Base-by-base conservation (phyloP, 2,888 invertebrate species). In the Junonia oenone region DNA sequence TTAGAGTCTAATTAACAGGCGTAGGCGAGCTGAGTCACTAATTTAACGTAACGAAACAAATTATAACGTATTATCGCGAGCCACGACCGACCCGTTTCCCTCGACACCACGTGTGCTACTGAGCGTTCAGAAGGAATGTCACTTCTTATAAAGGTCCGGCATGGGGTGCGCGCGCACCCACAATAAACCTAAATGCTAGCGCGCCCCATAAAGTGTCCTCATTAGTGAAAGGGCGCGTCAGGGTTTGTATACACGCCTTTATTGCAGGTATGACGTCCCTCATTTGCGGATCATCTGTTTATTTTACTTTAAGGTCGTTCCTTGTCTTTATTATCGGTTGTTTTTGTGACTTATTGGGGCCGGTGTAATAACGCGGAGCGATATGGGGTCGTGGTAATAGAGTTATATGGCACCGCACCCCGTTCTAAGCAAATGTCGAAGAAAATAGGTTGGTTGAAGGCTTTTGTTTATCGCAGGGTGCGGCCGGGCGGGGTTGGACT, bases 211-310 rank as follows among this genome's bases (percentile, higher is more conserved):
- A 87, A 87, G 75, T 76, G 81, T 74, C 82, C 87, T 86, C 88
- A 87, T 89, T 89, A 89, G 83, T 70, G 76, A 82, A 82, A 85
- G 87, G 88, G 85, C 83, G 85, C 78, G 81, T 61, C 81, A 62
- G 66, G 72, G 75, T 76, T 74, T 81, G 78, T 78, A 75, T 72
- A 81, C 80, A 83, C 73, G 66, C 74, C 77, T 85, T 85, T 89
- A 89, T 83, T 76, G 81, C 79, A 78, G 77, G 81, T 81, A 69
- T 68, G 66, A 62, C 65, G 71, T 69, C 70, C 77, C 81, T 81
- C 79, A 77, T 79, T 85, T 83, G 72, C 64, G 72, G 80, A 83
- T 85, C 80, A 83, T 84, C 83, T 88, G 85, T 89, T 70, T 88
- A 81, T 86, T 88, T 74, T 75, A 73, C 68, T 76, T 87, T 84